Percentiles rank a stretch among this genome's conserved stretches.
These are phyloP conservation scores for Nemurella pictetii DNA, from an alignment of 2,888 invertebrate species.

Conservation along the genomic window DNA sequence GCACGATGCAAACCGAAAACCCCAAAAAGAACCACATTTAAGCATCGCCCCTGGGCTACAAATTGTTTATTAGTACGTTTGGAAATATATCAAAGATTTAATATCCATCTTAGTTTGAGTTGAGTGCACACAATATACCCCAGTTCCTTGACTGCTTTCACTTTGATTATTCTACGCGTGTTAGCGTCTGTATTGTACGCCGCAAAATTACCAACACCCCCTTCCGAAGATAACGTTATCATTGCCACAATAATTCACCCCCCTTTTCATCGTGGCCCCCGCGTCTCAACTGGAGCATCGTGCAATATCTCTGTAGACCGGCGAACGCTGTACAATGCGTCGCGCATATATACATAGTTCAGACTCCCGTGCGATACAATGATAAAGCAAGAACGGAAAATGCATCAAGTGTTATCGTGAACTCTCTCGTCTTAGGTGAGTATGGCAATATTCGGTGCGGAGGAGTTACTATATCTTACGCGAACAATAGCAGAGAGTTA, in stretches of 20 bases:
- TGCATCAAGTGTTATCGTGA: not conserved
- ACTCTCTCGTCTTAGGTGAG: not conserved
- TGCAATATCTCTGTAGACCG: not conserved
- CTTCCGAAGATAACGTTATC: slow-evolving; percentile 2
- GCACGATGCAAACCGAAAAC: not conserved
- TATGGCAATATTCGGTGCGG: not conserved
- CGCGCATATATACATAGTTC: not conserved
- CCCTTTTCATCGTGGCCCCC: not conserved
- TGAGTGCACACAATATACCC: not conserved
- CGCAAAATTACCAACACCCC: not conserved
- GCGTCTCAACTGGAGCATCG: not conserved
- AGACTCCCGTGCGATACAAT: not conserved
- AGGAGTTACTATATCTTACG: not conserved
- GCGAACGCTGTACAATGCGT: not conserved
- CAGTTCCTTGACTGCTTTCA: not conserved
- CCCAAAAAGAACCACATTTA: not conserved
- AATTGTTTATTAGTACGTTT: not conserved
- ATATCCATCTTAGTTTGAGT: not conserved
- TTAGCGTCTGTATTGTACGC: not conserved
- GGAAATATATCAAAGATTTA: not conserved
- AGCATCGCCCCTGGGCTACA: not conserved
- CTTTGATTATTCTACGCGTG: not conserved
- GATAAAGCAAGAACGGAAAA: not conserved
- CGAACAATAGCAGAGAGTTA: not conserved
- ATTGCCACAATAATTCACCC: slow-evolving; percentile 4